Base-by-base conservation (phyloP, 1,140 invertebrate species). In the Meloidogyne hapla region DNA sequence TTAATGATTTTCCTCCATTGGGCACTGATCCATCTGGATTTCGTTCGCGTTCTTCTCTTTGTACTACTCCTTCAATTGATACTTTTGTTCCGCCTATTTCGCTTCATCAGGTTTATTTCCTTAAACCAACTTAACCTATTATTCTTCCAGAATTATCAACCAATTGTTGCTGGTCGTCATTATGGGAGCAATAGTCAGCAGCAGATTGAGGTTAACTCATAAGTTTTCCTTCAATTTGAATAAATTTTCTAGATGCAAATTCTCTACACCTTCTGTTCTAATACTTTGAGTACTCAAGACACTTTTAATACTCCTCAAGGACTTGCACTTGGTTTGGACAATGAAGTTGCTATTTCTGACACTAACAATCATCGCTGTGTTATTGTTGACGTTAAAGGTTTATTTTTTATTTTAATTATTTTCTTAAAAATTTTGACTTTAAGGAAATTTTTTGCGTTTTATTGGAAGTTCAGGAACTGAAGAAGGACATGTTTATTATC, bases 361-460 rank as follows among this genome's bases (percentile, higher is more conserved):
- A 78, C 77, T 21, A 78, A 78, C 42, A 77, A 78, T 63, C 77
- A 78, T 45, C 77, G 77, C 40, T 78, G 77, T 62, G 77, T 78
- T 45, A 61, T 78, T 25, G 69, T 78, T 5, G 78, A 78, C 61
- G 12, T 56, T 56, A 56, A 56, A 56, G 48, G 48, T 56, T 56
- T 56, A 2, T 23, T 45, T 9, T 33, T 12, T 18, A 63, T 38
- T 26, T 21, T 26, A 63, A n/a, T n/a, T 38, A 38, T 38, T 42
- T 42, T 42, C 10, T 13, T 42, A 42, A 33, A 64, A 25, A 42
- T 18, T 48, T 48, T 2, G 4, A 15, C 15, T 18, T 56, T 56
- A 56, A 21, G 77, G 77, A 3, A 80, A 62, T 18, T 66, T 78
- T 62, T 45, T 78, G 45, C 77, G 77, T 18, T 61, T 38, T n/a